Evolutionary conservation across 1,140 invertebrate genomes (phyloP).

Genomic region (Cherax quadricarinatus): DNA sequence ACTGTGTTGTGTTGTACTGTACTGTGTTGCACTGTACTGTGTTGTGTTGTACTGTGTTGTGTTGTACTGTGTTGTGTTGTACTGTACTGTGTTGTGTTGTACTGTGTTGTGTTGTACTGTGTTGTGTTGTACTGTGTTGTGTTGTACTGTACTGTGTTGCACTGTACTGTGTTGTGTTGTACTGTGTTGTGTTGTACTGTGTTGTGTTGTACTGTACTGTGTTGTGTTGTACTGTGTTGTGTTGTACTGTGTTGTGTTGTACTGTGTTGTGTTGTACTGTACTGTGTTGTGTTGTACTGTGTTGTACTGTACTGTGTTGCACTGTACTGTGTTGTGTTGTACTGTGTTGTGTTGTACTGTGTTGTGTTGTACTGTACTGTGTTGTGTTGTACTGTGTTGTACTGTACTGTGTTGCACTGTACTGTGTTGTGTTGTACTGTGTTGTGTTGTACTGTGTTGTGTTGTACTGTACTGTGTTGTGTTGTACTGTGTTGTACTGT

Average conservation of each 20-base stretch:
- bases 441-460: constrained; percentile 38
- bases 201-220: too few species aligned
- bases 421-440: too few species aligned
- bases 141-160: constrained; percentile 46
- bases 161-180: constrained; percentile 10
- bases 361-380: not conserved
- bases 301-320: too few species aligned
- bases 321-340: too few species aligned
- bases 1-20: constrained; percentile 12
- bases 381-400: not conserved
- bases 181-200: not conserved
- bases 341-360: not conserved
- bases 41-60: constrained; percentile 6
- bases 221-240: too few species aligned
- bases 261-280: too few species aligned
- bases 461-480: constrained; percentile 60
- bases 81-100: not conserved
- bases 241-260: too few species aligned
- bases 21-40: constrained; percentile 1
- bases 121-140: not conserved
- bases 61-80: not conserved
- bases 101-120: not conserved
- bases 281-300: not conserved
- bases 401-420: too few species aligned
- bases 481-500: constrained; percentile 30